These are phyloP conservation scores for Notarius quadriscutis DNA, from an alignment of 2,113 vertebrate species.

Conservation along the genomic window DNA sequence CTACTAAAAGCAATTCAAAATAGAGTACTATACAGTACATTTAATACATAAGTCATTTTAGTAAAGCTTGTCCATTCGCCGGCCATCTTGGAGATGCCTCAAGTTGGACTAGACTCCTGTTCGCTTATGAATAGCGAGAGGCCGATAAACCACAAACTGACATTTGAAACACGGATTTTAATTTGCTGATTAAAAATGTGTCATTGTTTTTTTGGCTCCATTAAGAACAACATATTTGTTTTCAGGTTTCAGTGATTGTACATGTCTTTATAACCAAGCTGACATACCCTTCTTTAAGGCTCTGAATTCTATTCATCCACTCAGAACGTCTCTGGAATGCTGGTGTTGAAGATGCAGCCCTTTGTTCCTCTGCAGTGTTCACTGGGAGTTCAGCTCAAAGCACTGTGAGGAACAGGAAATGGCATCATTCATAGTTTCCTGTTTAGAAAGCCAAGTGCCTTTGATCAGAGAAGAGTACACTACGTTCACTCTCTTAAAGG, in stretches of 20 bases:
- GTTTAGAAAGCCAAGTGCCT: constrained; percentile 10
- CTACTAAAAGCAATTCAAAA: background rate
- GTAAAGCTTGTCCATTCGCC: background rate
- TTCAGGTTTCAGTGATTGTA: background rate
- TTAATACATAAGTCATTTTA: too few species aligned
- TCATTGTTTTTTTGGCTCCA: too few species aligned
- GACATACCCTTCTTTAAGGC: background rate
- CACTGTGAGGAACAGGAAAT: constrained; percentile 30
- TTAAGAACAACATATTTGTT: too few species aligned
- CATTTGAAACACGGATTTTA: background rate
- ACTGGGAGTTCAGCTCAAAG: constrained; percentile 1
- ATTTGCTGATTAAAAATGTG: too few species aligned
- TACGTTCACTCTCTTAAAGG: background rate
- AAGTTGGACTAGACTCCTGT: background rate
- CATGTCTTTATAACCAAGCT: background rate
- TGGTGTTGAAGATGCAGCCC: background rate
- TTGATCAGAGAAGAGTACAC: background rate
- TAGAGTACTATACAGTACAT: too few species aligned
- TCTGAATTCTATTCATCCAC: background rate
- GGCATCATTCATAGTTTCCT: constrained; percentile 12
- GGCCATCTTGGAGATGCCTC: background rate
- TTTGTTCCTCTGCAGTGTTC: background rate
- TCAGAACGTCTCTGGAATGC: background rate
- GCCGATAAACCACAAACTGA: background rate
- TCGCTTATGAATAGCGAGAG: background rate